phyloP scores from a whole-genome alignment of 2,888 invertebrate species.

The Rhodophaea formosa region DNA sequence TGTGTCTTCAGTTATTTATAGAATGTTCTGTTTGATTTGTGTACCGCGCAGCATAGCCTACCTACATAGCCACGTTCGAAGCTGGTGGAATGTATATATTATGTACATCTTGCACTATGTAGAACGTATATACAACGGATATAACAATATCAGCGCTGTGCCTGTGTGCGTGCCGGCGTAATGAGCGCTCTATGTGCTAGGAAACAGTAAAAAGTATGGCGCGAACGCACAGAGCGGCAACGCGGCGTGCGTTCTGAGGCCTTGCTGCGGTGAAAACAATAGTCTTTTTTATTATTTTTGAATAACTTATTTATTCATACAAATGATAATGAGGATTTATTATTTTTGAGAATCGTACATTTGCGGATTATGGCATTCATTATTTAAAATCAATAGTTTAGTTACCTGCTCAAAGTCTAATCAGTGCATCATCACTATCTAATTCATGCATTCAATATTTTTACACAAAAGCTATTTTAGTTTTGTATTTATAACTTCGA shows the following conservation, averaged over 20 bases:
- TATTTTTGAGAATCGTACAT: slow-evolving; percentile 8
- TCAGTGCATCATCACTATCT: background rate
- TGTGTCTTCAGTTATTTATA: slow-evolving; percentile 69
- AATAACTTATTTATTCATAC: slow-evolving; percentile 46
- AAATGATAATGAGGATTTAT: slow-evolving; percentile 24
- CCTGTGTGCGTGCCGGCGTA: slow-evolving; percentile 65
- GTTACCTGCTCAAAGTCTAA: background rate
- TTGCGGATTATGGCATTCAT: background rate
- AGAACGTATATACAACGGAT: slow-evolving; percentile 53
- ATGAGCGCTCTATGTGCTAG: slow-evolving; percentile 80
- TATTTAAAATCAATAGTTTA: background rate
- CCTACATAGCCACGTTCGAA: slow-evolving; percentile 72
- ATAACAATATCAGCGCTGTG: slow-evolving; percentile 66
- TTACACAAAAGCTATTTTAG: background rate
- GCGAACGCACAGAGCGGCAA: slow-evolving; percentile 75
- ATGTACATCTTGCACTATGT: slow-evolving; percentile 76
- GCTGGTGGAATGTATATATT: slow-evolving; percentile 68
- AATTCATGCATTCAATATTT: background rate
- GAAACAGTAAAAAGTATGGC: slow-evolving; percentile 83
- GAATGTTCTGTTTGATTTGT: slow-evolving; percentile 73
- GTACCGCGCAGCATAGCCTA: slow-evolving; percentile 59
- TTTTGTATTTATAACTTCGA: background rate
- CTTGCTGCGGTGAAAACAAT: slow-evolving; percentile 75
- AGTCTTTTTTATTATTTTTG: slow-evolving; percentile 55
- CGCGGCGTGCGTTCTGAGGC: slow-evolving; percentile 70